Conservation (phyloP, 1,140 invertebrate genomes). For the Procambarus virginalis region DNA sequence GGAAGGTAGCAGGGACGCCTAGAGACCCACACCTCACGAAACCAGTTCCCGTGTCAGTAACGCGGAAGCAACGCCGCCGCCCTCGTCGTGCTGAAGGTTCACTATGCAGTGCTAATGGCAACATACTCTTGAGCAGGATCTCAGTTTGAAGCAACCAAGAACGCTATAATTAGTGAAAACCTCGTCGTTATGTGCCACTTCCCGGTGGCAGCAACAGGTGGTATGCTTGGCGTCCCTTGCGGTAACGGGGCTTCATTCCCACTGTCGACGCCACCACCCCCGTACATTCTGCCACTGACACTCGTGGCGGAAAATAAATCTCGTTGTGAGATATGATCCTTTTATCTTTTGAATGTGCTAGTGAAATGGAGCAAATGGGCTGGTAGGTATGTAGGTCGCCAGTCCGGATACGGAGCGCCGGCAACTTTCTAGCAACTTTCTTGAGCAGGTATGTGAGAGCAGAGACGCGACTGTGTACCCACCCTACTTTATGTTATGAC, state of each 20-base stretch:
- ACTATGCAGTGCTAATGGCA: background rate
- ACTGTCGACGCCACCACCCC: background rate
- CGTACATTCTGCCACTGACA: background rate
- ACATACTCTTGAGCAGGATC: background rate
- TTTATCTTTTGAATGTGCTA: background rate
- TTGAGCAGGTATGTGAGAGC: background rate
- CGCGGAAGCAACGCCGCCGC: background rate
- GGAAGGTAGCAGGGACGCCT: background rate
- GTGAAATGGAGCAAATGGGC: background rate
- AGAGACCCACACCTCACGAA: background rate
- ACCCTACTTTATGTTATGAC: background rate
- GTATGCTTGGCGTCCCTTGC: background rate
- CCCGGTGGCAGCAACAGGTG: background rate
- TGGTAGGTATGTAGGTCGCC: conserved; percentile 1
- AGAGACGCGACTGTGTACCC: background rate
- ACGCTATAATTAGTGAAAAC: background rate
- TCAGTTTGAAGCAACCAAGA: background rate
- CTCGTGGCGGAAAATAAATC: background rate
- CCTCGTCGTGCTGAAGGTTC: background rate
- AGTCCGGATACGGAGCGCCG: background rate
- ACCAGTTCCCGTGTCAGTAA: conserved; percentile 6
- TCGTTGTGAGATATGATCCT: background rate
- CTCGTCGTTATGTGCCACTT: background rate
- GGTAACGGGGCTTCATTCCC: background rate
- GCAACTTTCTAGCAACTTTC: conserved; percentile 10